Percentiles rank a stretch among this genome's conserved stretches.
phyloP scores from a whole-genome alignment of 2,888 invertebrate species.

The Craniophora ligustri region DNA sequence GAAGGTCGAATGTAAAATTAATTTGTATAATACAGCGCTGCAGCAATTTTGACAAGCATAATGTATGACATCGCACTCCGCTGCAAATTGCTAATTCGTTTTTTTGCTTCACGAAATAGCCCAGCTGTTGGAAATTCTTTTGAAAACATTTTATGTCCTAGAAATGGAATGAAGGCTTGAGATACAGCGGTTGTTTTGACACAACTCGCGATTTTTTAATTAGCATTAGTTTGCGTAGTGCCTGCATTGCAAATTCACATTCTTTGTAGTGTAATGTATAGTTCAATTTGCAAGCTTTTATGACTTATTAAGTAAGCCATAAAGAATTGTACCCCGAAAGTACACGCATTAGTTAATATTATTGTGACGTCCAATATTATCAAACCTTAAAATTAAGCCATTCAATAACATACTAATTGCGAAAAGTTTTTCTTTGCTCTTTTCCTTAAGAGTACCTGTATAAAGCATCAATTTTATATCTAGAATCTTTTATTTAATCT shows the following conservation, averaged over 20 bases:
- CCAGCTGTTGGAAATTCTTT: conserved; percentile 24
- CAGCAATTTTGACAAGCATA: conserved; percentile 19
- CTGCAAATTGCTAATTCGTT: conserved; percentile 25
- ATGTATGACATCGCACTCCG: conserved; percentile 10
- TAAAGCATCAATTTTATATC: too few relatives aligned
- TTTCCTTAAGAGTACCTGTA: too few relatives aligned
- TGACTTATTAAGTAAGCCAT: too few relatives aligned
- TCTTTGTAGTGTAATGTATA: background rate
- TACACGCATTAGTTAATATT: too few relatives aligned
- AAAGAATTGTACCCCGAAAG: background rate
- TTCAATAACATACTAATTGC: too few relatives aligned
- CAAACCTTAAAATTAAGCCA: too few relatives aligned
- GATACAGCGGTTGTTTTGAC: conserved; percentile 27
- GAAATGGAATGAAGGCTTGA: conserved; percentile 25
- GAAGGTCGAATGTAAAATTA: conserved; percentile 29
- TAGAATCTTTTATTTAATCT: too few relatives aligned
- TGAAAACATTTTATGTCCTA: conserved; percentile 18
- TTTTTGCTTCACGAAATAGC: conserved; percentile 19
- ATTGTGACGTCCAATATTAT: too few relatives aligned
- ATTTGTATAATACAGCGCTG: conserved; percentile 20
- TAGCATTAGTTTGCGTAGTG: conserved; percentile 13
- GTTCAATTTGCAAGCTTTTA: too few relatives aligned
- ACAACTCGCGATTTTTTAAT: conserved; percentile 33
- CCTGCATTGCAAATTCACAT: conserved; percentile 30
- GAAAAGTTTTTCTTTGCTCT: too few relatives aligned